Percentiles rank a stretch among this genome's conserved stretches.
These are phyloP conservation scores for Lomographa bimaculata DNA, from an alignment of 2,888 invertebrate genomes.

Conservation along the genomic window DNA sequence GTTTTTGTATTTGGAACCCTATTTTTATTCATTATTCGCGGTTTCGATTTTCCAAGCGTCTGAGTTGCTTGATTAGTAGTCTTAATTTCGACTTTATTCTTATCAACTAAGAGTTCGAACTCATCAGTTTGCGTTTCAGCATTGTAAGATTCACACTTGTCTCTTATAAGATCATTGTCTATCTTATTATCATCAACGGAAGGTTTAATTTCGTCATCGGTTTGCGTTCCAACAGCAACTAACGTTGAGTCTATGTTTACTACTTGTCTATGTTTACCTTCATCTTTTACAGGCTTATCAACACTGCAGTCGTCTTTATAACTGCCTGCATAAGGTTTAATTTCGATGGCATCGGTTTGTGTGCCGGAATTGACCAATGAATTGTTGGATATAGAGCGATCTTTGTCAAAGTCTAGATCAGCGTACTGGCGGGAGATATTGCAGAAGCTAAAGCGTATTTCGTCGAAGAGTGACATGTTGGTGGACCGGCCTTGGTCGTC, in stretches of 20 bases:
- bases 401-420: conserved; percentile 41
- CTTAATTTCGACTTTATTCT: conserved; percentile 3
- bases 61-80: conserved; percentile 9
- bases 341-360: conserved; percentile 42
- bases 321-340: conserved; percentile 3
- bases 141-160: neutral
- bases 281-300: conserved; percentile 10
- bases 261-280: conserved; percentile 17
- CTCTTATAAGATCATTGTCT: neutral
- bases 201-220: conserved; percentile 23
- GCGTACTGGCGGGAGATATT: conserved; percentile 52
- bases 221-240: conserved; percentile 32
- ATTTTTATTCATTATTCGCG: neutral
- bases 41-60: no score
- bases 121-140: conserved; percentile 11
- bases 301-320: conserved; percentile 11
- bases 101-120: neutral
- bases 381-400: conserved; percentile 22
- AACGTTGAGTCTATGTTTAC: conserved; percentile 14
- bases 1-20: conserved; percentile 12
- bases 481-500: conserved; percentile 67
- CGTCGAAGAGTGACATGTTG: conserved; percentile 71
- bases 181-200: neutral
- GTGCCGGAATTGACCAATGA: conserved; percentile 41
- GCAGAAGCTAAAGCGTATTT: conserved; percentile 67